phyloP scores from a whole-genome alignment of 2,888 invertebrate genomes.

The Pseudanteris insignis region DNA sequence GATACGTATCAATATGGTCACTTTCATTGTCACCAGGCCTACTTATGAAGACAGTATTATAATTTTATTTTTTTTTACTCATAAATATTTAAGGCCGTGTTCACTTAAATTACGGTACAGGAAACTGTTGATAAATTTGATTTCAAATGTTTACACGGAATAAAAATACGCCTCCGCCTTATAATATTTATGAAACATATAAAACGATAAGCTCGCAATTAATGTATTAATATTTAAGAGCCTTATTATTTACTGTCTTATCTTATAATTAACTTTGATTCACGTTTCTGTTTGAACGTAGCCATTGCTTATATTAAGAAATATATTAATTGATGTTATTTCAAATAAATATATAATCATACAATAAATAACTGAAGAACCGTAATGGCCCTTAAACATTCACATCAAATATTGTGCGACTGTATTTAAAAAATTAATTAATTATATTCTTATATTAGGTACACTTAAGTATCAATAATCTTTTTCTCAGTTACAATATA shows the following conservation, averaged over 20 bases:
- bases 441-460: conserved; percentile 60
- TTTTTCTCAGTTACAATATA: conserved; percentile 52
- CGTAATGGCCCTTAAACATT: conserved; percentile 34
- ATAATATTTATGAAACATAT: conserved; percentile 53
- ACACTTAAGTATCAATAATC: conserved; percentile 64
- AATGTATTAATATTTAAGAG: too few species aligned
- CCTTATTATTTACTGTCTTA: too few species aligned
- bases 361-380: too few species aligned
- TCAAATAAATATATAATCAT: too few species aligned
- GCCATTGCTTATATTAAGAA: too few species aligned
- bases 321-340: too few species aligned
- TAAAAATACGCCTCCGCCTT: conserved; percentile 29
- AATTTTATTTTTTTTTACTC: conserved; percentile 47
- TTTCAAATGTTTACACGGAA: too few species aligned
- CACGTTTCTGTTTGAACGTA: too few species aligned
- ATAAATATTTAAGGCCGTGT: conserved; percentile 61
- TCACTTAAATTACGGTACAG: conserved; percentile 53
- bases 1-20: conserved; percentile 47
- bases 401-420: conserved; percentile 30
- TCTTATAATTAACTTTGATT: too few species aligned
- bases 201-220: conserved; percentile 43
- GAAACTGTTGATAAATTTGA: conserved; percentile 56
- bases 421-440: conserved; percentile 55
- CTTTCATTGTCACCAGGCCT: conserved; percentile 45
- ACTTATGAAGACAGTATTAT: conserved; percentile 52